Evolutionary conservation across 2,113 vertebrate genomes (phyloP).

Genomic region (Notothenia coriiceps): DNA sequence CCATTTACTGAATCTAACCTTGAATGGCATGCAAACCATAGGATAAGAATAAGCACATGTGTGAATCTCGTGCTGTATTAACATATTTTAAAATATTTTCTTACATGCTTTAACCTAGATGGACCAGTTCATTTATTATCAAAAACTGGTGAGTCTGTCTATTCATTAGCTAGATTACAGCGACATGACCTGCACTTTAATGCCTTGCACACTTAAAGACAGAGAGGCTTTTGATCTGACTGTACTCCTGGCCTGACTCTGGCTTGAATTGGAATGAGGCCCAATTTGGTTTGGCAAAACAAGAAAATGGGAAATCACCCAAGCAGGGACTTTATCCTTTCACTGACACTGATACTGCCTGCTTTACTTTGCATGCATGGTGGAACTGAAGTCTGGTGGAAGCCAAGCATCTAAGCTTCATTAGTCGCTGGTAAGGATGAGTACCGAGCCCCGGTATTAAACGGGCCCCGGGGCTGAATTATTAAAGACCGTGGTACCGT

Average conservation of each 20-base stretch:
- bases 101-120: neutral
- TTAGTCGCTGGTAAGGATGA: neutral
- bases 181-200: constrained; percentile 18
- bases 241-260: neutral
- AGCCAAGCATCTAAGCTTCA: constrained; percentile 43
- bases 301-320: constrained; percentile 44
- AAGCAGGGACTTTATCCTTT: constrained; percentile 38
- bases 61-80: neutral
- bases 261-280: constrained; percentile 33
- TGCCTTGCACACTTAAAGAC: constrained; percentile 25
- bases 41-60: neutral
- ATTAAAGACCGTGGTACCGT: too few species aligned
- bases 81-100: neutral
- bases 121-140: neutral
- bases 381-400: neutral
- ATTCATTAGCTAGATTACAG: constrained; percentile 16
- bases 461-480: too few species aligned
- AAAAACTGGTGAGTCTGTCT: neutral
- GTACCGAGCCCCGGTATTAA: too few species aligned
- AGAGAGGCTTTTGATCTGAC: constrained; percentile 41
- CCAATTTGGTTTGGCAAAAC: constrained; percentile 30
- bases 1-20: neutral
- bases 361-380: constrained; percentile 13
- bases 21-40: too few species aligned
- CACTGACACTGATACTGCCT: constrained; percentile 23